Evolutionary conservation across 2,888 invertebrate species (phyloP).

Genomic region (Limnephilus marmoratus): DNA sequence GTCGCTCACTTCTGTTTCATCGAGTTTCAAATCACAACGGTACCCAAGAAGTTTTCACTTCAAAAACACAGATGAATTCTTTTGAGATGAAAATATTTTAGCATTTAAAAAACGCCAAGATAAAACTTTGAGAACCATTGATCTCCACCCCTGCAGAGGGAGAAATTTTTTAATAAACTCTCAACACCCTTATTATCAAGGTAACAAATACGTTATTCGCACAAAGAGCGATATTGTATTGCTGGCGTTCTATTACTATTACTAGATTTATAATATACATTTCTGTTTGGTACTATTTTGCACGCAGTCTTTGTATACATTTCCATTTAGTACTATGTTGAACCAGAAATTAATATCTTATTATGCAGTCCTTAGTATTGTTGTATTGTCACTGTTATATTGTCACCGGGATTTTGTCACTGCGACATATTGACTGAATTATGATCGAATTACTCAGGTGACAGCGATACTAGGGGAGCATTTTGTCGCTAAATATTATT

Average conservation of each 20-base stretch:
- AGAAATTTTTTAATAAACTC: slow-evolving; percentile 49
- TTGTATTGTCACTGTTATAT: slow-evolving; percentile 45
- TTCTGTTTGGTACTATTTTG: neutral
- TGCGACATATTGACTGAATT: slow-evolving; percentile 9
- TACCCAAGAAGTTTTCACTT: too few species aligned
- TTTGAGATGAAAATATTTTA: too few species aligned
- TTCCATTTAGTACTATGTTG: neutral
- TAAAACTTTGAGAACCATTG: slow-evolving; percentile 41
- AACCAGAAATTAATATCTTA: slow-evolving; percentile 55
- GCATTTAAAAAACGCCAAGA: neutral
- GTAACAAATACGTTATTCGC: slow-evolving; percentile 51
- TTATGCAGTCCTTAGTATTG: slow-evolving; percentile 45
- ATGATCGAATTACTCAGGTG: slow-evolving; percentile 64
- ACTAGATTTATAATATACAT: neutral
- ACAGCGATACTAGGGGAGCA: slow-evolving; percentile 58
- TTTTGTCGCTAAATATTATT: slow-evolving; percentile 41
- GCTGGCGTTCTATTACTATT: neutral
- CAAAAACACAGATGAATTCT: too few species aligned
- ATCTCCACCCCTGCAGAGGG: neutral
- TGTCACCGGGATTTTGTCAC: slow-evolving; percentile 36
- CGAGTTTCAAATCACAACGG: too few species aligned
- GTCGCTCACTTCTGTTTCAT: too few species aligned
- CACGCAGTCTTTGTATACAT: neutral
- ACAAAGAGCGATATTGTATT: slow-evolving; percentile 16
- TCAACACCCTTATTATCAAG: slow-evolving; percentile 58